Base-by-base conservation (phyloP, 2,113 vertebrate genomes). In the Cyanoliseus patagonus region DNA sequence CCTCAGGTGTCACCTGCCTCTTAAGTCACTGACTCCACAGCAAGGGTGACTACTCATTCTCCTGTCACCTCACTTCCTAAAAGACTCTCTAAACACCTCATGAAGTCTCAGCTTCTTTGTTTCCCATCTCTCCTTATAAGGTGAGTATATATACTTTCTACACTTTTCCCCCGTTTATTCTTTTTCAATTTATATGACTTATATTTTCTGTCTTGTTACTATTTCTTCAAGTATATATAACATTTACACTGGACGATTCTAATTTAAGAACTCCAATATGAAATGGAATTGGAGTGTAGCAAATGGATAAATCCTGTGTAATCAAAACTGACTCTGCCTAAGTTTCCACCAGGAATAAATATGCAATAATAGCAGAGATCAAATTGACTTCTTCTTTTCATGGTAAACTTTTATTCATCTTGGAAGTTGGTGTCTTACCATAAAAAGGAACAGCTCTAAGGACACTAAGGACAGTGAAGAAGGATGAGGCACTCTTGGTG, bases 241-340 rank as follows among this genome's bases (percentile, higher is more conserved):
- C 73, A 86, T 86, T 96, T 92, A 92, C 81, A 89, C 20, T 63
- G 74, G 73, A 79, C 7, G 1, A 91, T 22, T 72, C 61, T 33
- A 86, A 46, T 89, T 84, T 78, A 84, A 84, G 57, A 72, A 82
- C n/a, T 86, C 35, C 66, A 57, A 70, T 78, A 95, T 75, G 41
- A 95, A 86, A 94, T 55, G 42, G 28, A 93, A 51, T 77, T 67
- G 68, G 42, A 82, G 62, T 64, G 52, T 23, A 87, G 67, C 66
- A 94, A 95, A 85, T 31, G 82, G 62, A 55, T 64, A 95, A 94
- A 86, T 51, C 61, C 24, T 86, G 8, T 59, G 46, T 47, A 88
- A 96, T 63, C 68, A 90, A 88, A 96, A 68, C 33, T 70, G 42
- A 68, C 41, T 88, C 52, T 76, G 35, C 44, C 55, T 49, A 41